A percentile compares a stretch with the other conserved stretches of the same genome.
Evolutionary conservation across 2,888 invertebrate species (phyloP).

Genomic region (Miltochrista miniata): DNA sequence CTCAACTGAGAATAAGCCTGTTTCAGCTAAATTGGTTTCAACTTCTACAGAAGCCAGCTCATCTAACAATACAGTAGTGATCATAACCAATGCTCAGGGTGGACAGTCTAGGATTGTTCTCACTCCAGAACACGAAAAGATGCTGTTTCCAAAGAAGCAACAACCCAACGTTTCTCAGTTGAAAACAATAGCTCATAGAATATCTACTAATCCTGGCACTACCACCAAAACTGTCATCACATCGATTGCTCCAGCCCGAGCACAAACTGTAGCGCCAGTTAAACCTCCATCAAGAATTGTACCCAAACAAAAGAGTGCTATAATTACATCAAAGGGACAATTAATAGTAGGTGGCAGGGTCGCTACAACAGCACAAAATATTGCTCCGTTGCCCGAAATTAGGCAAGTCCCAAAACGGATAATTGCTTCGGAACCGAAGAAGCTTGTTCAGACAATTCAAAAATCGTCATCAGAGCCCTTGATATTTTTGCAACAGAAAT

Average conservation of each 20-base stretch:
- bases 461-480: conserved; percentile 68
- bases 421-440: conserved; percentile 64
- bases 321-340: conserved; percentile 84
- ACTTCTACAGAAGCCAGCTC: conserved; percentile 58
- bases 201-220: conserved; percentile 49
- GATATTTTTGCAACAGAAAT: conserved; percentile 75
- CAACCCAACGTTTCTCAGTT: conserved; percentile 66
- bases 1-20: conserved; percentile 59
- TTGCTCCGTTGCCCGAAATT: conserved; percentile 75
- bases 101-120: conserved; percentile 84
- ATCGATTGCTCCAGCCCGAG: conserved; percentile 33
- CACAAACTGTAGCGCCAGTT: conserved; percentile 27
- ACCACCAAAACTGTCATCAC: conserved; percentile 54
- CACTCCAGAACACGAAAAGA: conserved; percentile 85
- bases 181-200: conserved; percentile 67
- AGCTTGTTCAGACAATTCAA: conserved; percentile 63
- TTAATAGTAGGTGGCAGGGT: conserved; percentile 77
- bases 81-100: conserved; percentile 85
- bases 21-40: conserved; percentile 70
- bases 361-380: conserved; percentile 70
- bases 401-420: conserved; percentile 64
- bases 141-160: conserved; percentile 81
- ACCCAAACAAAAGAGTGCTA: conserved; percentile 76
- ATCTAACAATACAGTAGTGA: conserved; percentile 84
- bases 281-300: conserved; percentile 65